A percentile compares a stretch with the other conserved stretches of the same genome.
phyloP scores from a whole-genome alignment of 2,888 invertebrate species.

The Dryocosmus kuriphilus region DNA sequence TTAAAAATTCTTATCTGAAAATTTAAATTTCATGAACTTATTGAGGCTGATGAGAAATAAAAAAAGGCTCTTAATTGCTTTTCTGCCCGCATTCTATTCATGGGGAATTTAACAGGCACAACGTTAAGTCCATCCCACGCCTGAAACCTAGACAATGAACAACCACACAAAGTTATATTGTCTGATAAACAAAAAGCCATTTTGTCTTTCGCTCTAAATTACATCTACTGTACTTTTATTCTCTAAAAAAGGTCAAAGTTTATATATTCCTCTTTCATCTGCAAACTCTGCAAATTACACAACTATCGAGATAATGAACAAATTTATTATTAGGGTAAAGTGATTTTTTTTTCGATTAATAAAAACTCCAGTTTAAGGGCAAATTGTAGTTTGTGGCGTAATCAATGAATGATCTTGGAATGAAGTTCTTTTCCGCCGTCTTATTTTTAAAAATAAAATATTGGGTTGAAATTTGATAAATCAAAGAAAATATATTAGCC shows the following conservation, averaged over 20 bases:
- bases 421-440: too few species aligned
- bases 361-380: not conserved
- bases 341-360: not conserved
- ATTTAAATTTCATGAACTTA: not conserved
- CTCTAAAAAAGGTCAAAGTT: not conserved
- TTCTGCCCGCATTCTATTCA: not conserved
- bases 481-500: too few species aligned
- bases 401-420: too few species aligned
- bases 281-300: not conserved
- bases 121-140: not conserved
- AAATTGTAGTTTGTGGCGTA: too few species aligned
- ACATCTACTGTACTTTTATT: not conserved
- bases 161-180: slow-evolving; percentile 20
- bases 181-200: not conserved
- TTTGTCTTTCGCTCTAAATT: not conserved
- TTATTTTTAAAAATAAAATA: too few species aligned
- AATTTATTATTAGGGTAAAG: not conserved
- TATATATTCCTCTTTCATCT: not conserved
- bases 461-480: too few species aligned
- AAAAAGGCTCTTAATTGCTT: not conserved
- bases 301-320: not conserved
- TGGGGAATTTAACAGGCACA: not conserved
- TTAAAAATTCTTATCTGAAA: not conserved
- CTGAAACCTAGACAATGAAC: not conserved
- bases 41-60: not conserved